A percentile compares a stretch with the other conserved stretches of the same genome.
These are phyloP conservation scores for Physocephala rufipes DNA, from an alignment of 2,888 invertebrate genomes.

Conservation along the genomic window DNA sequence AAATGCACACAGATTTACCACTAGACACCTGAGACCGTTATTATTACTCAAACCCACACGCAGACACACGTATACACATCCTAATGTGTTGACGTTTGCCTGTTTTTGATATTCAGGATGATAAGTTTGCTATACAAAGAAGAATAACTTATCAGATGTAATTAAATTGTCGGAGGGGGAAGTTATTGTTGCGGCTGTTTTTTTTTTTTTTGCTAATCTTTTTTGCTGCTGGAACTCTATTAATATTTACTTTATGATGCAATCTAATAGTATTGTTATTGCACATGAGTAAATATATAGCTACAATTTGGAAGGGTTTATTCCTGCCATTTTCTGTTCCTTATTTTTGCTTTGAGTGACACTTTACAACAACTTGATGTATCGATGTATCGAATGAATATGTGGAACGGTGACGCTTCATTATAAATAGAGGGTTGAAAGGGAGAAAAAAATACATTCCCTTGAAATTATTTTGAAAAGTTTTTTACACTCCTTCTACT, in stretches of 20 bases:
- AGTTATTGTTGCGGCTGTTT: constrained; percentile 8
- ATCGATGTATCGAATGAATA: constrained; percentile 15
- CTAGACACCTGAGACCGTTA: neutral
- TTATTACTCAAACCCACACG: neutral
- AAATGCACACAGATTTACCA: constrained; percentile 1
- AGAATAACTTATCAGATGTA: constrained; percentile 38
- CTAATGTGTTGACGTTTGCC: neutral
- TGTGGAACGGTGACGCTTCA: neutral
- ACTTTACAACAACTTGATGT: constrained; percentile 18
- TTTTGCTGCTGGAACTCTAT: neutral
- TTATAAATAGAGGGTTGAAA: neutral
- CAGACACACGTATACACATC: neutral
- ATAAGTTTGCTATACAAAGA: constrained; percentile 11
- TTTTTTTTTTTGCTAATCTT: constrained; percentile 2
- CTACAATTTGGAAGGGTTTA: neutral
- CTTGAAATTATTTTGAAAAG: neutral
- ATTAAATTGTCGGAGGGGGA: constrained; percentile 41
- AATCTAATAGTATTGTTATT: too few relatives aligned
- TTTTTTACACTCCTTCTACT: too few relatives aligned
- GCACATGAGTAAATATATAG: neutral
- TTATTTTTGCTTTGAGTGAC: neutral
- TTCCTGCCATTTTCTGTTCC: neutral
- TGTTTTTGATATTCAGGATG: neutral
- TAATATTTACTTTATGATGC: too few relatives aligned
- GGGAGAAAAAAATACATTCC: neutral